Evolutionary conservation across 2,888 invertebrate species (phyloP), one percentile per base, ranked within the genome.

Genomic region (Osedax fenrisi): DNA sequence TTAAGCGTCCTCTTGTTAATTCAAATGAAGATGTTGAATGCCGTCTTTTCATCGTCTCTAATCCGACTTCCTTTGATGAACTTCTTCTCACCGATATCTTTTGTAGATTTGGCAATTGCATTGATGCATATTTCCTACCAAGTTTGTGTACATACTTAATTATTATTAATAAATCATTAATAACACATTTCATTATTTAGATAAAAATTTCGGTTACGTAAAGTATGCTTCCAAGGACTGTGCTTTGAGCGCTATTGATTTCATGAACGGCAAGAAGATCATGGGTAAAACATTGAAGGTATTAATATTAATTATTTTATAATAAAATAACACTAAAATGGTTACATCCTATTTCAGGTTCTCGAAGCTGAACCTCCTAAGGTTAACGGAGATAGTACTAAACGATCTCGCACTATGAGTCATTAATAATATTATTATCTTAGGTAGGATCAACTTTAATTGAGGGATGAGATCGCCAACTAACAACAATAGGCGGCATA

Each of bases 211-310:
- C 84, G 94, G 94, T 0, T 94, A 92, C 85, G 94, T 92, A 3
- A 91, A 92, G 81, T 94, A 90, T 85, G 90, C 92, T 2, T 87
- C 87, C 69, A 87, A 87, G 73, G 88, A 89, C 59, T 89, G 91
- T 77, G 94, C 94, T 0, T 88, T 89, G 78, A 87, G 88, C 80
- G 92, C 92, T 0, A 90, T 91, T 68, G 87, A 87, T 85, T 82
- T 84, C 27, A 83, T 94, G 67, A 92, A 94, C 82, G 93, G 92
- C 10, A 91, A 92, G 76, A 92, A 92, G 83, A 88, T 94, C 75
- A 91, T 90, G 80, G 92, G 92, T 25, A 89, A 91, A 25, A 88
- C 92, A 77, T 87, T 94, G 73, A 91, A 93, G 86, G 94, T 94
- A 41, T 41, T 41, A 41, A 10, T 17, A 41, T 41, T 41, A 41